Evolutionary conservation across 2,113 vertebrate species (phyloP), one percentile per base, ranked within the genome.

Genomic region (Lycaon pictus): DNA sequence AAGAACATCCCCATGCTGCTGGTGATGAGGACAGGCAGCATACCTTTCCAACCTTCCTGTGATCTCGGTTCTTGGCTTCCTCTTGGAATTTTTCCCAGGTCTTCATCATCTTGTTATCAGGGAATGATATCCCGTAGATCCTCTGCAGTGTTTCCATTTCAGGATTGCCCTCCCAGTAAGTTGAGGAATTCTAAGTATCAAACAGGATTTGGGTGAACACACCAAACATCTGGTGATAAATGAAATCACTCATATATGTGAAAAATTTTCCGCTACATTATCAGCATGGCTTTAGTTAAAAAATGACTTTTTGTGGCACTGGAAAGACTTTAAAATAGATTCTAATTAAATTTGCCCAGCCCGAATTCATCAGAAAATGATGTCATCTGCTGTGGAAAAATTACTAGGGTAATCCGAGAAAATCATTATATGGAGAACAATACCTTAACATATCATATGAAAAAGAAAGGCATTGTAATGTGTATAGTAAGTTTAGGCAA

Each of bases 51-150:
- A 99, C 99, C 60, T 98, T 99, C 93, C 99, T 98, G 27, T 99
- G 99, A 74, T 99, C 99, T 3, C 98, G 71, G 90, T 97, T 99
- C 97, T 67, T 99, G 60, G 99, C 98, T 97, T 99, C 98, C 96
- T 99, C 98, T 84, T 99, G 99, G 37, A 98, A 91, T 96, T 98
- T 98, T 86, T 99, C 99, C 99, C 99, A 99, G 85, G 98, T 97
- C 71, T 98, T 98, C 98, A 99, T 98, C 98, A 98, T 98, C 98
- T 98, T 98, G 55, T 92, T 98, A 79, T 99, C 98, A 82, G 99
- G 99, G 92, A 99, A 99, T 7, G 99, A 99, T 90, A 99, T 98
- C 43, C 99, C 99, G 51, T 99, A 99, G 97, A 99, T 97, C 93
- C 99, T 98, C 84, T 99, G 99, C 86, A 99, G 79, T 1, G 98